Evolutionary conservation across 2,113 vertebrate species (phyloP), one percentile per base, ranked within the genome.

Genomic region (Rissa tridactyla): DNA sequence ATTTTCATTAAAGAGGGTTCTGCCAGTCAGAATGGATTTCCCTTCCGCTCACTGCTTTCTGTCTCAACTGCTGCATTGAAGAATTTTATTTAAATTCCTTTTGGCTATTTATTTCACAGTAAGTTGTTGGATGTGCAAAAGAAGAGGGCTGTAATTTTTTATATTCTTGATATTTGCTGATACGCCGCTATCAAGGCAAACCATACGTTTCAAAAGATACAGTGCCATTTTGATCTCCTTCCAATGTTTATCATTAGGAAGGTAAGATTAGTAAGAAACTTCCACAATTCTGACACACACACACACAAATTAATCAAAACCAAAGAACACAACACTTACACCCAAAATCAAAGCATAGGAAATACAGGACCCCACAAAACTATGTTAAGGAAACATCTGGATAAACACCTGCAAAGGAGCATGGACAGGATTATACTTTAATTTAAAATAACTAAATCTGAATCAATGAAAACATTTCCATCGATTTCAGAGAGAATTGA

Each of bases 341-440:
- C 52, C 55, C 86, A 9, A 93, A 95, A 91, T 52, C 71, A 93
- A 96, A 96, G 89, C 72, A 92, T 0, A 85, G 84, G 91, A 96
- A 94, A 84, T 73, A 22, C n/a, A 92, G 60, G 81, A 91, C 13
- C 44, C 62, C 57, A 55, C 62, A 95, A 80, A 95, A 47, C 5
- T 51, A 57, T 34, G 51, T 47, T 72, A 71, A 92, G 83, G 91
- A 96, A 94, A 85, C 34, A 54, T 54, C 86, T 94, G 88, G 61
- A 18, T 89, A 95, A 95, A 94, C 57, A 84, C 54, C 92, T 73
- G 81, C 32, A 55, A 75, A 77, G 9, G n/a, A 77, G 46, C n/a
- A 21, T 0, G 27, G 61, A 9, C 9, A n/a, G 47, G 38, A 64
- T n/a, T 71, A 25, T 34, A 62, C 46, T 92, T 83, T 46, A 32